Evolutionary conservation across 1,140 invertebrate species (phyloP).

Genomic region (Macrobrachium nipponense): DNA sequence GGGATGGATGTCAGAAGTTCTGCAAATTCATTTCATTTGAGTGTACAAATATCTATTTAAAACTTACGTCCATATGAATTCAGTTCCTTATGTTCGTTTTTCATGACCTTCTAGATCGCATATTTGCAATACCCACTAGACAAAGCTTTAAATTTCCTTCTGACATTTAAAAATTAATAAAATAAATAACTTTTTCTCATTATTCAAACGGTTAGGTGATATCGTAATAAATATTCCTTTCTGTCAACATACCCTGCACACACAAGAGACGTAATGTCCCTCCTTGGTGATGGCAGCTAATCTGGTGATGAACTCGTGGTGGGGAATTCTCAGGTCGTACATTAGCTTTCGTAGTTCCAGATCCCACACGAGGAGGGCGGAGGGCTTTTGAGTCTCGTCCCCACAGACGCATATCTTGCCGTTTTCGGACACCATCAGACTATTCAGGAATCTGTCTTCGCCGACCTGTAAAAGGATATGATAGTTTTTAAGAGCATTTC

Average conservation of each 20-base stretch:
- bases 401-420: conserved; percentile 89
- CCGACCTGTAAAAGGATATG: conserved; percentile 72
- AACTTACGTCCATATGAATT: no score
- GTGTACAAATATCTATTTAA: no score
- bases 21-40: no score
- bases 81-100: no score
- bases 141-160: no score
- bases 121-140: no score
- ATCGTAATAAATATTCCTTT: no score
- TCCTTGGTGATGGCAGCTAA: conserved; percentile 88
- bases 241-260: conserved; percentile 71
- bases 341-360: conserved; percentile 83
- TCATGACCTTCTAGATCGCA: no score
- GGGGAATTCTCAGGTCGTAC: conserved; percentile 87
- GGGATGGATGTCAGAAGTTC: no score
- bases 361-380: conserved; percentile 89
- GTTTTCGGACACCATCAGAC: conserved; percentile 86
- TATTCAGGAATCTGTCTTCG: conserved; percentile 89
- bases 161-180: neutral
- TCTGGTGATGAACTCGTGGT: conserved; percentile 88
- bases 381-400: conserved; percentile 91
- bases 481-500: no score
- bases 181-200: no score
- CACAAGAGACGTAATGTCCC: conserved; percentile 77
- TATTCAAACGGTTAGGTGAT: neutral